Base-by-base conservation (phyloP, 35 echinoderm and acorn worm species). In the Amphiura filiformis region DNA sequence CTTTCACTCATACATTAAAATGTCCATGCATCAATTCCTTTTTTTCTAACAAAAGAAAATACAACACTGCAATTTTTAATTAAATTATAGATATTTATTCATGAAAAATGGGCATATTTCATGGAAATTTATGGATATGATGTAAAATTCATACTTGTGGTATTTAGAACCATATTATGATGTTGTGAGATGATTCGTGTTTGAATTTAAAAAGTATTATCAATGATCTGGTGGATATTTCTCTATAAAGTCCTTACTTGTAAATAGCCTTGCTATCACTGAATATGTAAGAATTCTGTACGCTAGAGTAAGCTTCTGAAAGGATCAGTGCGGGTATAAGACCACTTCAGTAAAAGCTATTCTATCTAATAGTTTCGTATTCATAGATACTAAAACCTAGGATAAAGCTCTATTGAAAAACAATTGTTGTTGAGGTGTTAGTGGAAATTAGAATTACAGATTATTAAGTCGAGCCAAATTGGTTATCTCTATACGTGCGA, bases 21-120 rank as follows among this genome's bases (percentile, higher is more conserved):
- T 70, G 61, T 70, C 61, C 61, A n/a, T 70, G 61, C 61, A 18
- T 70, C 61, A n/a, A 70, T 70, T 70, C 28, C 61, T n/a, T 70
- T 3, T n/a, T n/a, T n/a, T n/a, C n/a, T n/a, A n/a, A n/a, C n/a
- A n/a, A n/a, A n/a, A n/a, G n/a, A n/a, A n/a, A n/a, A n/a, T n/a
- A n/a, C n/a, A n/a, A n/a, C n/a, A n/a, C n/a, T n/a, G n/a, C 61
- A 70, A 23, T 70, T 30, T 23, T 70, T 70, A 70, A 52, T n/a
- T 70, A 26, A 70, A 70, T 70, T 70, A 70, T 70, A 11, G 9
- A 70, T 70, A 70, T 18, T 70, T 70, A 26, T 70, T 70, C 61
- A 70, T 70, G 15, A 70, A 18, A 70, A 70, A 70, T 47, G 28
- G 26, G 61, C 7, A 70, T 70, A 70, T 70, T 70, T 70, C 17